Base-by-base conservation (phyloP, 2,888 invertebrate genomes). In the Mantis religiosa region DNA sequence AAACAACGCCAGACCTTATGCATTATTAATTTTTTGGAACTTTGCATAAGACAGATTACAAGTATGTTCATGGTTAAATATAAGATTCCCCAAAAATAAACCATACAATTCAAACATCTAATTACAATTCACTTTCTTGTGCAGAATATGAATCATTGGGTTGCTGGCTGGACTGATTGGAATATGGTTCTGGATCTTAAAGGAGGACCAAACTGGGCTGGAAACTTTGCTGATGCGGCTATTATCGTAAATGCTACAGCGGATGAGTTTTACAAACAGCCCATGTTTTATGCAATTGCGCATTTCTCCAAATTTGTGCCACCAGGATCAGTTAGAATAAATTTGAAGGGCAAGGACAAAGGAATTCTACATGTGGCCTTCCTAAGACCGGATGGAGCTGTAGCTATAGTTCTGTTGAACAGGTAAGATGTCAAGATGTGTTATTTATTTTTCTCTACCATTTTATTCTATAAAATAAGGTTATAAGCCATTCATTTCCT, bases 201-300 rank as follows among this genome's bases (percentile, higher is more conserved):
- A 54, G 94, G 94, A 9, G 94, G 94, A 12, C 95, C 95, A 3
- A 94, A 93, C 91, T 94, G 94, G 94, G 93, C 93, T 2, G 91
- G 92, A 30, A 95, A 95, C 91, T 92, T 92, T 90, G 94, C 94
- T 1, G 95, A 95, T 91, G 92, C 94, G 9, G 93, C 94, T 1
- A 93, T 95, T 84, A 94, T 97, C 89, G 95, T 96, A 1, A 95
- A 96, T 90, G 91, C 93, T 3, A 92, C 92, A 0, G 92, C 91
- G 0, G 95, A 95, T 90, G 97, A 97, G 92, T 97, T 98, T 92
- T 97, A 97, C 92, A 98, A 98, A 92, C 97, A 98, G 91, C 98
- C 98, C 0, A 96, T 97, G 95, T 98, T 95, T 92, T 98, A 98
- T 92, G 96, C 95, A 0, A 93, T 98, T 92, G 97, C 96, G 0